Percentiles rank a stretch among this genome's conserved stretches.
Evolutionary conservation across 2,113 vertebrate species (phyloP).

Genomic region (Limanda limanda): DNA sequence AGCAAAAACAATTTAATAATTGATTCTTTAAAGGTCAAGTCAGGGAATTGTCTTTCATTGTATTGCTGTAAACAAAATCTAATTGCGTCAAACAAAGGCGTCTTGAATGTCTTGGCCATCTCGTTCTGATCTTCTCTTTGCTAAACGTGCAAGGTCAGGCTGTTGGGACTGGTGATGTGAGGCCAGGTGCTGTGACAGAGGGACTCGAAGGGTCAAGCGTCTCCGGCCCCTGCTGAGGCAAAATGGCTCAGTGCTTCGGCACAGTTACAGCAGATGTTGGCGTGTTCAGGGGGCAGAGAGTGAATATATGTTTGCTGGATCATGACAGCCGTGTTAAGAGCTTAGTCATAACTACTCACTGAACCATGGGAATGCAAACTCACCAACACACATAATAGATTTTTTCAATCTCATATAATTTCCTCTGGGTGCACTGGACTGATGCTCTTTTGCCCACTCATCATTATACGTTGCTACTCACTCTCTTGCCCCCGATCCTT

Average conservation of each 20-base stretch:
- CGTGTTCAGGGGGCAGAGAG: background rate
- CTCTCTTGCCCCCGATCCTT: slow-evolving; percentile 98
- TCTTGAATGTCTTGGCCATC: background rate
- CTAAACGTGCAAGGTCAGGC: slow-evolving; percentile 57
- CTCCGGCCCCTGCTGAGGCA: slow-evolving; percentile 39
- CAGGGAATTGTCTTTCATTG: background rate
- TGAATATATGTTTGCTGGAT: background rate
- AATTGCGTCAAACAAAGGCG: background rate
- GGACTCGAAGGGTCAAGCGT: slow-evolving; percentile 36
- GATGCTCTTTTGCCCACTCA: background rate
- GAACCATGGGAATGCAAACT: background rate
- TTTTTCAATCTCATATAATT: background rate
- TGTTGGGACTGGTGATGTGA: slow-evolving; percentile 43
- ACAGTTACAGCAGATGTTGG: slow-evolving; percentile 36
- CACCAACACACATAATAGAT: background rate
- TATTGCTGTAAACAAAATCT: background rate
- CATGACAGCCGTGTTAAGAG: slow-evolving; percentile 12
- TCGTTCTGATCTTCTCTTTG: slow-evolving; percentile 12
- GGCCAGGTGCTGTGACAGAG: slow-evolving; percentile 37
- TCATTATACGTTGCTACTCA: slow-evolving; percentile 76
- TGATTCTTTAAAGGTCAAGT: background rate
- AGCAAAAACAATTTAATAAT: background rate
- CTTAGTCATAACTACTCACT: background rate
- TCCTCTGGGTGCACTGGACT: background rate
- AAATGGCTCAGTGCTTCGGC: background rate